These are phyloP conservation scores for Platorchestia sp. DNA, from an alignment of 1,140 invertebrate species.

Conservation along the genomic window DNA sequence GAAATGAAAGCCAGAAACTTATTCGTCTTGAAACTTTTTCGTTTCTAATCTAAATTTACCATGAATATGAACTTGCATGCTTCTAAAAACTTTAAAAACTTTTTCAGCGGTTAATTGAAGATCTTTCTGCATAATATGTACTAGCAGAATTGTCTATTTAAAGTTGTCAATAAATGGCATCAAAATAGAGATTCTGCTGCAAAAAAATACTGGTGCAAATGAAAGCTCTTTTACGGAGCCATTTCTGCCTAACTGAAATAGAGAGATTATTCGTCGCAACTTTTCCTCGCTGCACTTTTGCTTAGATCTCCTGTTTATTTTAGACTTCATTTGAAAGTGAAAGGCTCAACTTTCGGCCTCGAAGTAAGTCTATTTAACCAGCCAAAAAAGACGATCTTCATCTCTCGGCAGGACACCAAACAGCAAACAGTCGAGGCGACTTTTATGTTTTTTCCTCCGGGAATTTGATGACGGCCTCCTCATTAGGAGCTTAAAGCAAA, in stretches of 20 bases:
- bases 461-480: not conserved
- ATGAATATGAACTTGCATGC: not conserved
- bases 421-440: not conserved
- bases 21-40: not conserved
- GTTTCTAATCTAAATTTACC: not conserved
- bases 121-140: not conserved
- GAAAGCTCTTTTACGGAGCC: not conserved
- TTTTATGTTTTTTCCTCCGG: not conserved
- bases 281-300: not conserved
- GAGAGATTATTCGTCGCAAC: not conserved
- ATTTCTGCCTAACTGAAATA: not conserved
- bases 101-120: not conserved
- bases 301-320: not conserved
- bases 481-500: conserved; percentile 8
- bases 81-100: not conserved
- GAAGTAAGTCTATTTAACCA: not conserved
- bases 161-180: not conserved
- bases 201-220: not conserved
- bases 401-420: not conserved
- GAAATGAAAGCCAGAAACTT: not conserved
- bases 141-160: not conserved
- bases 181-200: not conserved
- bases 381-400: not conserved
- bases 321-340: not conserved
- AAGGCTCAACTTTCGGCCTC: not conserved